Conservation (phyloP, 1,140 invertebrate genomes). For the Panagrolaimus sp. region DNA sequence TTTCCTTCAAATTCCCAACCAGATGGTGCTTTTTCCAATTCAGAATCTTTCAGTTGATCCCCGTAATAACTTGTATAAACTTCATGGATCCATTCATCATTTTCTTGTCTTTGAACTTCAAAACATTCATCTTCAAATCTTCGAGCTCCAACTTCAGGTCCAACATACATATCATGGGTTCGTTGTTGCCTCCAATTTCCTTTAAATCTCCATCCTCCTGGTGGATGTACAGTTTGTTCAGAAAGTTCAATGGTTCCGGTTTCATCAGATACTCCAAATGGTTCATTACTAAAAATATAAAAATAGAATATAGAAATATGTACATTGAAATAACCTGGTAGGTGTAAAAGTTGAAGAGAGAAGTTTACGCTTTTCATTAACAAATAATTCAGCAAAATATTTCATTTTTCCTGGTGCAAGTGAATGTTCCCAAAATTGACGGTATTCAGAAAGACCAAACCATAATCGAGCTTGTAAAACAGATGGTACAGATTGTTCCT, state of each 20-base stretch:
- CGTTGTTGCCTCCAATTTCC: conserved; percentile 40
- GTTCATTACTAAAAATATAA: conserved; percentile 16
- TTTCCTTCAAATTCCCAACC: conserved; percentile 33
- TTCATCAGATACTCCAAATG: conserved; percentile 40
- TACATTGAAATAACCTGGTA: too few relatives aligned
- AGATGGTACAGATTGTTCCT: conserved; percentile 40
- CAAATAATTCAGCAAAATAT: conserved; percentile 44
- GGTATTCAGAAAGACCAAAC: conserved; percentile 30
- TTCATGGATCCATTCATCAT: conserved; percentile 31
- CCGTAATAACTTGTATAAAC: conserved; percentile 37
- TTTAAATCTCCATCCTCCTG: conserved; percentile 38
- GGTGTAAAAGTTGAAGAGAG: conserved; percentile 36
- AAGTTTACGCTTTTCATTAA: conserved; percentile 34
- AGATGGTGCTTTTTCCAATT: conserved; percentile 25
- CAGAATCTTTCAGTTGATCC: conserved; percentile 21
- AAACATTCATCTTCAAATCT: conserved; percentile 45
- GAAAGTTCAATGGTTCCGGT: conserved; percentile 28
- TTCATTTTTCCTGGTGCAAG: conserved; percentile 35
- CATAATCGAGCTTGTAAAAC: conserved; percentile 41
- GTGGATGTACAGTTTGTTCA: conserved; percentile 31
- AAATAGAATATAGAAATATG: too few relatives aligned
- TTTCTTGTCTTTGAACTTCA: conserved; percentile 38
- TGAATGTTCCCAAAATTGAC: conserved; percentile 30
- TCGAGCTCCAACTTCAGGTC: conserved; percentile 34
- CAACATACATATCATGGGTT: conserved; percentile 51